Evolutionary conservation across 2,797 vertebrate genomes (phyloP), one percentile per base, ranked within the genome.

Genomic region (Melanotaenia boesemani): DNA sequence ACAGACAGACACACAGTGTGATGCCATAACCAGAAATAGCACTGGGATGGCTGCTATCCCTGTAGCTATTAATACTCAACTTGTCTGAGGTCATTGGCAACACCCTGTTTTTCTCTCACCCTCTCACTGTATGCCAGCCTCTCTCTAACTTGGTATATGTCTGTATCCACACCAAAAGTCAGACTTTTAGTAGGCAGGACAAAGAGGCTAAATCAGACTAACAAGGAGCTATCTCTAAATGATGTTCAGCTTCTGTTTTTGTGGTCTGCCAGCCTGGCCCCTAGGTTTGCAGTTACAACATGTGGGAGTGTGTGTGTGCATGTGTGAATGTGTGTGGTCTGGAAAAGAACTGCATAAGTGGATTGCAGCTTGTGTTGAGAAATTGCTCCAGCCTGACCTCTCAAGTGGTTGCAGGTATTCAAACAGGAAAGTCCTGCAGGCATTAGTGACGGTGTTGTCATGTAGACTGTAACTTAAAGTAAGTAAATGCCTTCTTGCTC

Each of bases 1-100:
- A 76, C 39, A 72, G 66, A 79, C 66, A 70, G 52, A 71, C 30
- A 55, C 16, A 3, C 55, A 72, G 84, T 63, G 68, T 92, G 88
- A 92, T 92, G 84, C 61, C 77, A 86, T 79, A 59, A 36, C 78
- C 81, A 81, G 74, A 84, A 89, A 93, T 91, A 92, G 80, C 72
- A 63, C 48, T 70, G 63, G 69, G 88, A 80, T 89, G 77, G 73
- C 79, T 86, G 76, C 74, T 74, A 76, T 79, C 85, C 82, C 62
- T 74, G 52, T 73, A 72, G 79, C 88, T 91, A 92, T 92, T 90
- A 92, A 90, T 92, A 92, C 73, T 77, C 74, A 73, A 64, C 63
- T 78, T 85, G 71, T 88, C 87, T 89, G 84, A 90, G 86, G 88
- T 89, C 87, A 87, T 64, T 73, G 76, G 71, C 79, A 85, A 82